phyloP scores from a whole-genome alignment of 2,113 vertebrate species.

The Pavo muticus region DNA sequence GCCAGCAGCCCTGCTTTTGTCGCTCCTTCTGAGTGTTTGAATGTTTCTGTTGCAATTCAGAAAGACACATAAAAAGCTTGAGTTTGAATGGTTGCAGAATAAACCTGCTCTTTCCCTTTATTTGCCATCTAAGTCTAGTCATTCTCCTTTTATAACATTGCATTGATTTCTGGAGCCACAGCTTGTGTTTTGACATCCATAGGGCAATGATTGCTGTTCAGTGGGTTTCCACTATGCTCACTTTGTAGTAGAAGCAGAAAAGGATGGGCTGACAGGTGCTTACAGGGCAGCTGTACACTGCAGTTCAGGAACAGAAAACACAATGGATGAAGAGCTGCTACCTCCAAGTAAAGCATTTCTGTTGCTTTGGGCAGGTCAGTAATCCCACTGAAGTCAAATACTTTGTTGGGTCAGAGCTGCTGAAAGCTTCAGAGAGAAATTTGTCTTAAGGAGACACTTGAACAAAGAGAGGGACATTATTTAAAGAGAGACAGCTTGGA shows the following conservation, averaged over 20 bases:
- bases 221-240: not conserved
- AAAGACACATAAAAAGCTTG: not conserved
- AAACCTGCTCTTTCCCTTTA: not conserved
- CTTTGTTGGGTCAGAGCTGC: not conserved
- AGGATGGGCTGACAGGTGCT: not conserved
- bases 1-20: not conserved
- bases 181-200: not conserved
- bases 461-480: not conserved
- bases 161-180: not conserved
- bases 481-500: not conserved
- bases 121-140: not conserved
- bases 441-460: not conserved
- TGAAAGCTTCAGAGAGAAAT: not conserved
- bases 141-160: not conserved
- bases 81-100: not conserved
- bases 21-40: not conserved
- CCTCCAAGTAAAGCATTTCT: not conserved
- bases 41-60: not conserved
- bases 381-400: not conserved
- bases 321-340: not conserved
- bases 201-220: not conserved
- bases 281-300: not conserved
- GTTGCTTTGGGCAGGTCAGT: not conserved
- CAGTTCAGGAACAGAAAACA: not conserved
- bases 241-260: not conserved